A percentile compares a stretch with the other conserved stretches of the same genome.
phyloP scores from a whole-genome alignment of 2,888 invertebrate species.

The Gymnoscelis rufifasciata region DNA sequence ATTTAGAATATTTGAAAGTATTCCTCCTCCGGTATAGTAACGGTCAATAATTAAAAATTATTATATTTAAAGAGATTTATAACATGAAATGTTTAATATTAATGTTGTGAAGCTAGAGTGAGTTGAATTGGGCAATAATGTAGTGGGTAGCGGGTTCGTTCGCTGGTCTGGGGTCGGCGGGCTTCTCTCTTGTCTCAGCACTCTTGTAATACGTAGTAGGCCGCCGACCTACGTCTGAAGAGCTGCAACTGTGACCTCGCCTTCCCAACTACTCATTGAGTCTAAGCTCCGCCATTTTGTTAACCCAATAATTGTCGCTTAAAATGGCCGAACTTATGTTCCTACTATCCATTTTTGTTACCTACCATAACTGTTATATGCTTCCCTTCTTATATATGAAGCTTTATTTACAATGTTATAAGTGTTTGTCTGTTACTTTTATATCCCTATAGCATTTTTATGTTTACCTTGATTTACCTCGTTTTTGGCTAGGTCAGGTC shows the following conservation, averaged over 20 bases:
- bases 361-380: not conserved
- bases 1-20: slow-evolving; percentile 54
- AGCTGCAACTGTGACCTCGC: slow-evolving; percentile 57
- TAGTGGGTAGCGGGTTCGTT: slow-evolving; percentile 24
- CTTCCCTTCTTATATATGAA: not conserved
- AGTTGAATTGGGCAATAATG: slow-evolving; percentile 46
- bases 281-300: no score
- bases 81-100: slow-evolving; percentile 52
- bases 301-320: no score
- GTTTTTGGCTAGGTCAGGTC: slow-evolving; percentile 14
- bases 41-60: slow-evolving; percentile 44
- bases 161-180: slow-evolving; percentile 22
- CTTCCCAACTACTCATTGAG: slow-evolving; percentile 24
- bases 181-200: slow-evolving; percentile 4
- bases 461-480: not conserved
- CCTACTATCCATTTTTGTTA: no score
- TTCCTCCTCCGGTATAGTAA: slow-evolving; percentile 41
- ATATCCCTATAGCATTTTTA: no score
- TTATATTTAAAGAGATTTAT: slow-evolving; percentile 44
- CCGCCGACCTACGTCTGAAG: slow-evolving; percentile 20
- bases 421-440: no score
- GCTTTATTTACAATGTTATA: no score
- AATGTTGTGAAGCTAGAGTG: slow-evolving; percentile 55
- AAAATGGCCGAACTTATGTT: no score
- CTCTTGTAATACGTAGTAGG: not conserved